These are phyloP conservation scores for Oxyteleia sp. DNA, from an alignment of 2,888 invertebrate genomes.

Conservation along the genomic window DNA sequence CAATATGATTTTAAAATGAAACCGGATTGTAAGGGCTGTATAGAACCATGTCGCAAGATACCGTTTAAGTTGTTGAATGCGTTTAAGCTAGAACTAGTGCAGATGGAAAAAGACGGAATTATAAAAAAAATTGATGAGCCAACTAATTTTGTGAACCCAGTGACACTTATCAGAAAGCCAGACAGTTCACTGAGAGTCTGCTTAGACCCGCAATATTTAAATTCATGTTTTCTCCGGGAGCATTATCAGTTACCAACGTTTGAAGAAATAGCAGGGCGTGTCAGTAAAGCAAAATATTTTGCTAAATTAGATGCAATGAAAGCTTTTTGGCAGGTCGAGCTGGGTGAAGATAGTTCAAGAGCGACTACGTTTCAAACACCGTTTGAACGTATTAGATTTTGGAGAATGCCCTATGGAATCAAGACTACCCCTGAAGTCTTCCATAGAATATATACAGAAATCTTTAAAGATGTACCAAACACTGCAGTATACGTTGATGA, in stretches of 20 bases:
- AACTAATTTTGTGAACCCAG: slow-evolving; percentile 32
- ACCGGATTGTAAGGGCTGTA: slow-evolving; percentile 5
- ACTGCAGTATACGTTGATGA: slow-evolving; percentile 71
- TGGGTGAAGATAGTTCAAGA: slow-evolving; percentile 76
- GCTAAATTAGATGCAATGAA: slow-evolving; percentile 19
- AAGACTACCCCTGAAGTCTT: slow-evolving; percentile 71
- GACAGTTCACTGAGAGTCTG: slow-evolving; percentile 31
- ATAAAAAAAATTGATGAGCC: slow-evolving; percentile 38
- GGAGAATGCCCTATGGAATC: slow-evolving; percentile 69
- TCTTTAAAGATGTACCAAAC: slow-evolving; percentile 62
- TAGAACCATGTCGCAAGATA: slow-evolving; percentile 15
- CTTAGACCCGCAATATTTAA: slow-evolving; percentile 49
- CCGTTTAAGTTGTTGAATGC: slow-evolving; percentile 3
- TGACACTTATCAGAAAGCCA: slow-evolving; percentile 26
- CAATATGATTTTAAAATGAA: slow-evolving; percentile 61
- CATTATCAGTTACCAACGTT: slow-evolving; percentile 42
- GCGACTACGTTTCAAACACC: slow-evolving; percentile 79
- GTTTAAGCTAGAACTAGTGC: slow-evolving; percentile 10
- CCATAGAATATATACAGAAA: slow-evolving; percentile 68
- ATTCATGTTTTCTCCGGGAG: slow-evolving; percentile 26
- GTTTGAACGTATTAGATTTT: slow-evolving; percentile 73
- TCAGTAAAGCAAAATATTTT: slow-evolving; percentile 26
- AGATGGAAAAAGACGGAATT: slow-evolving; percentile 18
- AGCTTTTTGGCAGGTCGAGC: slow-evolving; percentile 77
- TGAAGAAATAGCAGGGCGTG: slow-evolving; percentile 33